Conservation (phyloP, 2,113 vertebrate genomes). For the Nothoprocta perdicaria region DNA sequence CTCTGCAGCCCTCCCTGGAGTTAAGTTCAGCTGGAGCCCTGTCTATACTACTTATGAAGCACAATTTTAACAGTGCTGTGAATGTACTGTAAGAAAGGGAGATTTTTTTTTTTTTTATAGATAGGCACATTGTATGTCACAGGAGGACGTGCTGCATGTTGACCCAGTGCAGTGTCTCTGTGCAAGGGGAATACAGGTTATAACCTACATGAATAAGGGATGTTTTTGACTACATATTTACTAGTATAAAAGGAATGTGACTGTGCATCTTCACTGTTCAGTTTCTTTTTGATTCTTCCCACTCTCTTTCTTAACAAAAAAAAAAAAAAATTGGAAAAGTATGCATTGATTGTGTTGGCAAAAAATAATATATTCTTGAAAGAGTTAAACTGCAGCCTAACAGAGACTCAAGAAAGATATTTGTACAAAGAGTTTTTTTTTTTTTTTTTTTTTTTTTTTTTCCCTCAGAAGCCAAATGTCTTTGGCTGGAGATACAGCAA, state of each 20-base stretch:
- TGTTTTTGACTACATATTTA: no score
- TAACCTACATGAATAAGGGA: background rate
- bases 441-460: no score
- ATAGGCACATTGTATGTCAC: background rate
- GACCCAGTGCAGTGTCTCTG: background rate
- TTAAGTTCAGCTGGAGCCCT: conserved; percentile 25
- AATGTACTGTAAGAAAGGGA: background rate
- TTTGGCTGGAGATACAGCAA: background rate
- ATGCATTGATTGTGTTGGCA: background rate
- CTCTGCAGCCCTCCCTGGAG: conserved; percentile 27
- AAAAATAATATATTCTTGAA: background rate
- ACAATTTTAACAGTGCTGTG: background rate
- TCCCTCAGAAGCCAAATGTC: background rate
- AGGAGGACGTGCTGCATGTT: background rate
- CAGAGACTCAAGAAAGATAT: background rate
- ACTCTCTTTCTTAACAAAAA: background rate
- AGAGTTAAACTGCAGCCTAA: background rate
- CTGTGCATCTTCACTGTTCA: background rate
- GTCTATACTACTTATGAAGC: background rate
- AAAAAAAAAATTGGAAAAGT: background rate
- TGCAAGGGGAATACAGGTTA: background rate
- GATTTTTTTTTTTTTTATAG: background rate
- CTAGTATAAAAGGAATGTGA: background rate
- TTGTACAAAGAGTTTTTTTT: background rate
- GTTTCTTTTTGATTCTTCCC: background rate